Conservation (phyloP, 2,113 vertebrate species). For the Myotis lucifugus region DNA sequence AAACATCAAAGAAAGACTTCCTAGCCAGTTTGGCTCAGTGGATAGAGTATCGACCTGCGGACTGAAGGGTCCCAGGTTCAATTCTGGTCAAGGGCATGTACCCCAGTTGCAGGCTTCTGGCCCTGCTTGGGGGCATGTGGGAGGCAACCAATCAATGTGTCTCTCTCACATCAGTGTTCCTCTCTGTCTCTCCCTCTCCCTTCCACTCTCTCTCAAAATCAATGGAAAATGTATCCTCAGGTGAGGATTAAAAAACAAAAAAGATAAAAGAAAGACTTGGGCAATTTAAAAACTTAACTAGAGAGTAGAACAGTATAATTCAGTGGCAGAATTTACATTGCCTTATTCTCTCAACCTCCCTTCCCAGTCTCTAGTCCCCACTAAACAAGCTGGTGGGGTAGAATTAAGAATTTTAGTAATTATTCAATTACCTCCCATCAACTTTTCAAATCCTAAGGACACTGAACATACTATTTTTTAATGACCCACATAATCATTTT, state of each 20-base stretch:
- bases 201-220: no score
- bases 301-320: not conserved
- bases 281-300: not conserved
- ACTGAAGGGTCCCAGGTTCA: no score
- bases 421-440: not conserved
- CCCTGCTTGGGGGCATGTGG: no score
- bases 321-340: not conserved
- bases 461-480: not conserved
- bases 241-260: not conserved
- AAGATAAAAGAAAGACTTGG: not conserved
- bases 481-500: not conserved
- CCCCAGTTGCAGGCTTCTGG: no score
- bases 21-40: no score
- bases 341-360: not conserved
- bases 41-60: no score
- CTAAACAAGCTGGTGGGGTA: not conserved
- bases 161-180: no score
- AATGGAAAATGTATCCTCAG: no score
- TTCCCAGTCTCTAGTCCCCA: not conserved
- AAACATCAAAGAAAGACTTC: not conserved
- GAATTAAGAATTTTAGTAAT: not conserved
- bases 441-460: not conserved
- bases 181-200: no score
- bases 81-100: no score
- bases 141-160: no score